Evolutionary conservation across 2,113 vertebrate species (phyloP).

Genomic region (Rattus rattus): DNA sequence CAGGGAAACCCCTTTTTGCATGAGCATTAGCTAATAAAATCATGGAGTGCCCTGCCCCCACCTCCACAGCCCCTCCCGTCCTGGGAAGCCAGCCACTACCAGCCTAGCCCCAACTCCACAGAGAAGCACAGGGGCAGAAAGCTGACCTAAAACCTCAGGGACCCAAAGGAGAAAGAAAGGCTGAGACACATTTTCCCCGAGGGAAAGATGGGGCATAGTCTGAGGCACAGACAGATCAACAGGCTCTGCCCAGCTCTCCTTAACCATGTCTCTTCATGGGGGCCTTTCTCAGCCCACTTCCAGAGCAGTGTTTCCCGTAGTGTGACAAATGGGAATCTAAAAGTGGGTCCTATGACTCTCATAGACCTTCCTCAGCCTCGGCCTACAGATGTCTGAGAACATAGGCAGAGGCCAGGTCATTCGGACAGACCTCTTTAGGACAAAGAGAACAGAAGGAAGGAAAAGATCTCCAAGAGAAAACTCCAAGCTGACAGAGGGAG

Average conservation of each 20-base stretch:
- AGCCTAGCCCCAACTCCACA: not conserved
- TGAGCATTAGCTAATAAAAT: slow-evolving; percentile 60
- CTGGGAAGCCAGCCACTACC: slow-evolving; percentile 47
- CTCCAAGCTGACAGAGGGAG: not conserved
- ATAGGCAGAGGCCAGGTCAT: not conserved
- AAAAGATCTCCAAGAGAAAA: not conserved
- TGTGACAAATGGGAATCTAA: not conserved
- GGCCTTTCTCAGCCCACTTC: not conserved
- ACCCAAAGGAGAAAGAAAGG: slow-evolving; percentile 40
- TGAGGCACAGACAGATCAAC: not conserved
- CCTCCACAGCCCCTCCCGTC: not conserved
- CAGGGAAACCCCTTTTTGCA: slow-evolving; percentile 65
- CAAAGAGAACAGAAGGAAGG: not conserved
- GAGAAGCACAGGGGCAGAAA: not conserved
- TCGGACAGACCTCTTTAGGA: not conserved
- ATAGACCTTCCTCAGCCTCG: not conserved
- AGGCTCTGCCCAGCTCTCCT: not conserved
- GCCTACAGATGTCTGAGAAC: not conserved
- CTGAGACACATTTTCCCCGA: not conserved
- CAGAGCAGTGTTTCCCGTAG: not conserved
- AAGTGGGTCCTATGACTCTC: not conserved
- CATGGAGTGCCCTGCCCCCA: not conserved
- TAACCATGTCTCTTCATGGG: not conserved
- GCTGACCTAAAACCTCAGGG: not conserved
- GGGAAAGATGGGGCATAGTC: not conserved